Evolutionary conservation across 2,797 vertebrate genomes (phyloP).

Genomic region (Lateolabrax maculatus): DNA sequence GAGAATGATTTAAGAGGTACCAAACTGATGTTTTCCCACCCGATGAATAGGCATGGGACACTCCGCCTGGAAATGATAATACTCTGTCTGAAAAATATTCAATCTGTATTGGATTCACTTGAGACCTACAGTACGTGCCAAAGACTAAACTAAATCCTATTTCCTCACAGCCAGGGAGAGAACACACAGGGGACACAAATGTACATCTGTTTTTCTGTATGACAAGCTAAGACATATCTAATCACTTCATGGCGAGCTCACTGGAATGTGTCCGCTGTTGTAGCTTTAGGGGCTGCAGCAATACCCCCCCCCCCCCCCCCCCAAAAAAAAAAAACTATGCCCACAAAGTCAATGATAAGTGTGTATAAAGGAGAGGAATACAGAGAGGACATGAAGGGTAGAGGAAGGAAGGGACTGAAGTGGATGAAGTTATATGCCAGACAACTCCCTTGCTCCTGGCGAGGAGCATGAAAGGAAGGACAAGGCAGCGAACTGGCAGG

Average conservation of each 20-base stretch:
- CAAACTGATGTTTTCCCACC: constrained; percentile 10
- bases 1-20: constrained; percentile 29
- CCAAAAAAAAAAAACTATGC: background rate
- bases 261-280: background rate
- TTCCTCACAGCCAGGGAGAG: background rate
- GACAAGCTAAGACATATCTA: constrained; percentile 14
- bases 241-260: background rate
- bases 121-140: background rate
- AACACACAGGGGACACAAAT: background rate
- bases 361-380: background rate
- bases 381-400: background rate
- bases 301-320: too few species aligned
- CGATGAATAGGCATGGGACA: constrained; percentile 1
- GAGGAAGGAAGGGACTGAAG: background rate
- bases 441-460: constrained; percentile 56
- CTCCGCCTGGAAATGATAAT: background rate
- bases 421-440: constrained; percentile 36
- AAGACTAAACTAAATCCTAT: constrained; percentile 6
- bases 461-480: constrained; percentile 34
- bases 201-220: constrained; percentile 1
- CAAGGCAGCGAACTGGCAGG: constrained; percentile 44
- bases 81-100: background rate
- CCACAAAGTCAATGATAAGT: background rate
- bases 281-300: background rate
- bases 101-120: background rate